Conservation (phyloP, 2,113 vertebrate genomes). For the Setophaga coronata region DNA sequence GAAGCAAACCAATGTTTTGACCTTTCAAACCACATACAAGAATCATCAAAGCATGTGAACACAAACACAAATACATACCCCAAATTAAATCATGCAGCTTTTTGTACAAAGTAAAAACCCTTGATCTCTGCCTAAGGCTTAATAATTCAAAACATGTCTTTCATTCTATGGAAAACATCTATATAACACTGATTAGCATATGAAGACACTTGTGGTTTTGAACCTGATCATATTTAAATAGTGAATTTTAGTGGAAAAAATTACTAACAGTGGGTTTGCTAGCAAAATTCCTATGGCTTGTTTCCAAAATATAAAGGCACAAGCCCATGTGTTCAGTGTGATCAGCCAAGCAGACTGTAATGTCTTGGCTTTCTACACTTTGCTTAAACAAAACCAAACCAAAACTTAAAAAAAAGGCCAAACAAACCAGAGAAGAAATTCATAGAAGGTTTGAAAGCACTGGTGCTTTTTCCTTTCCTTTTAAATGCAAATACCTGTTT, state of each 20-base stretch:
- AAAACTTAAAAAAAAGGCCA: neutral
- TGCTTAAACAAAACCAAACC: neutral
- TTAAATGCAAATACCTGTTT: neutral
- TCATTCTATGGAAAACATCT: neutral
- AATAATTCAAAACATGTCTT: neutral
- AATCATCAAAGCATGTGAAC: neutral
- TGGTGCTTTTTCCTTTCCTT: neutral
- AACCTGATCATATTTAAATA: neutral
- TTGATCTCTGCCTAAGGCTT: neutral
- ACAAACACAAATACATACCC: neutral
- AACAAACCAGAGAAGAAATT: neutral
- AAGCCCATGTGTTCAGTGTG: neutral
- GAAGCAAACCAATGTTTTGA: neutral
- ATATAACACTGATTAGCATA: neutral
- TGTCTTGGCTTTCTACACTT: neutral
- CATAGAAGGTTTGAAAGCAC: neutral
- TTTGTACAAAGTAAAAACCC: neutral
- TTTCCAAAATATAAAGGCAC: neutral
- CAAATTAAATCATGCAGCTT: neutral
- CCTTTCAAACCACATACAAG: neutral
- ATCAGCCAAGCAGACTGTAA: conserved; percentile 10
- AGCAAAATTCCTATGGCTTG: neutral
- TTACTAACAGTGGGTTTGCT: neutral
- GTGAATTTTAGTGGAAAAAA: neutral
- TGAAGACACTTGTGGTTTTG: neutral